Percentiles rank a stretch among this genome's conserved stretches.
Conservation (phyloP, 2,888 invertebrate species). For the Pyrocoelia pectoralis region DNA sequence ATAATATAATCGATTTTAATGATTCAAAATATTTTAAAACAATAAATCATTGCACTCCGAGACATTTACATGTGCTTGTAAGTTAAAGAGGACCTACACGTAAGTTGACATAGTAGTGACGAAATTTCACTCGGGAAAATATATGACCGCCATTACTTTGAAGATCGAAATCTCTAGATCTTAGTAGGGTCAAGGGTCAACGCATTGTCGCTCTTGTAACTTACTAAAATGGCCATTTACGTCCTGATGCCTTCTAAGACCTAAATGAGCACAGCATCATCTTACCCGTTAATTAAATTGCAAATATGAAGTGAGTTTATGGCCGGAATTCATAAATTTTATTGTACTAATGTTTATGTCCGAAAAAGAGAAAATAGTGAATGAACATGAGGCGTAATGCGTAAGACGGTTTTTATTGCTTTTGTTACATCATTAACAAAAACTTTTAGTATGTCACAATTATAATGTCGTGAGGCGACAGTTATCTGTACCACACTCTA, state of each 20-base stretch:
- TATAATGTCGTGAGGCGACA: conserved; percentile 1
- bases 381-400: conserved; percentile 6
- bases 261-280: conserved; percentile 18
- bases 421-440: conserved; percentile 1
- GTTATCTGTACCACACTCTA: neutral
- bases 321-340: conserved; percentile 31
- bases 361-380: conserved; percentile 12
- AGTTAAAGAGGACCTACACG: conserved; percentile 31
- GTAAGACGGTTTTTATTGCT: conserved; percentile 7
- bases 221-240: conserved; percentile 34
- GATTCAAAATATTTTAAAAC: neutral
- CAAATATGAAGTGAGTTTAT: conserved; percentile 24
- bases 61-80: conserved; percentile 18
- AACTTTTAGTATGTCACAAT: neutral
- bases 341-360: conserved; percentile 11
- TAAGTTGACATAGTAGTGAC: conserved; percentile 36
- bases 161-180: conserved; percentile 33
- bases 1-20: neutral
- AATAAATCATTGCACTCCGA: neutral
- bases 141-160: conserved; percentile 41
- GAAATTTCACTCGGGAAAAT: conserved; percentile 39
- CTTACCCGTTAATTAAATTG: conserved; percentile 25
- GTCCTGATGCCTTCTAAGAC: conserved; percentile 28
- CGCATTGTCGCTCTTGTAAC: conserved; percentile 39
- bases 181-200: conserved; percentile 38